Conservation (phyloP, 2,797 vertebrate species). For the Pristis pectinata region DNA sequence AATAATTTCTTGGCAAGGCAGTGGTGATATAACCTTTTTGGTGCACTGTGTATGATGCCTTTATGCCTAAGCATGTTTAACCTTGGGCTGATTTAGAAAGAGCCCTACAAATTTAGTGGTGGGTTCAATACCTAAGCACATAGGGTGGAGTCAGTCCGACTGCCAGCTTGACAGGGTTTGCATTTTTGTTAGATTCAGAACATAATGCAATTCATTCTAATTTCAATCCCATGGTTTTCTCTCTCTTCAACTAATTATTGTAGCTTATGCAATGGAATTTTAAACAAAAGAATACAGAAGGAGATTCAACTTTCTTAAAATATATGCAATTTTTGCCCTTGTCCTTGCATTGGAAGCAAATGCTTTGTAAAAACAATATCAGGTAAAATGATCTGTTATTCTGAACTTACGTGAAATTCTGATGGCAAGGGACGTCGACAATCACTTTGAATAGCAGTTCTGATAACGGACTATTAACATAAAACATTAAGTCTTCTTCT, state of each 20-base stretch:
- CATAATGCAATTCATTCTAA: neutral
- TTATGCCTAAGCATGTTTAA: neutral
- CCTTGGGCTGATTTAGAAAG: neutral
- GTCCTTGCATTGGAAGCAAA: neutral
- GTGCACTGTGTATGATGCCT: neutral
- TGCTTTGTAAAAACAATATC: neutral
- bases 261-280: neutral
- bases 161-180: neutral
- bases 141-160: neutral
- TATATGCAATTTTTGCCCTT: neutral
- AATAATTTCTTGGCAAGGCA: neutral
- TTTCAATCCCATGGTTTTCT: neutral
- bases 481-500: neutral
- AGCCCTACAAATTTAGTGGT: neutral
- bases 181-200: too few species aligned
- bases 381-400: neutral
- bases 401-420: neutral
- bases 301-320: neutral
- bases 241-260: neutral
- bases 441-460: neutral
- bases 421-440: neutral
- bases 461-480: neutral
- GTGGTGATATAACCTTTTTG: too few species aligned
- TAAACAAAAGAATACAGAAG: neutral
- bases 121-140: neutral